A percentile compares a stretch with the other conserved stretches of the same genome.
phyloP scores from a whole-genome alignment of 2,113 vertebrate genomes.

The Rhombomys opimus region DNA sequence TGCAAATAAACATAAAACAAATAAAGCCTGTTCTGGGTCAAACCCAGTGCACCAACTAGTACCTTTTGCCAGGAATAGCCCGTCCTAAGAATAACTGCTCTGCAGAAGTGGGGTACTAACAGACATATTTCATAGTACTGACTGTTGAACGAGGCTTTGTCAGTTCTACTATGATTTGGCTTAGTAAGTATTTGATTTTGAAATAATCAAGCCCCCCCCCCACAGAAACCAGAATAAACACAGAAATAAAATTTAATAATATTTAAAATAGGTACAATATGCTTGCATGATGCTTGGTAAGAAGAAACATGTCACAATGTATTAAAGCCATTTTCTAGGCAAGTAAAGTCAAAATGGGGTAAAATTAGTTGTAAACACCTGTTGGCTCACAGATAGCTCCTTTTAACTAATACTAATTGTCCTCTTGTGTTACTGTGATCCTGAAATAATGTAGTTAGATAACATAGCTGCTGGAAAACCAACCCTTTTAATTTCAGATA shows the following conservation, averaged over 20 bases:
- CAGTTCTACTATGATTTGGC: not conserved
- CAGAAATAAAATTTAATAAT: not conserved
- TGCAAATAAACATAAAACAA: not conserved
- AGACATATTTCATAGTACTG: not conserved
- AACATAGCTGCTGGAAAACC: constrained; percentile 18
- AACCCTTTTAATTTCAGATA: constrained; percentile 20
- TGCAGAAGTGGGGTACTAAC: not conserved
- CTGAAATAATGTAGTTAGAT: constrained; percentile 44
- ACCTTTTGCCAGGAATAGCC: not conserved
- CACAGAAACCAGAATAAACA: not conserved
- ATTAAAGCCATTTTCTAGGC: not conserved
- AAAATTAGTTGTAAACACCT: constrained; percentile 34
- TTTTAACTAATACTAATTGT: constrained; percentile 14
- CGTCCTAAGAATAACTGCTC: not conserved
- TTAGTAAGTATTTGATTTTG: not conserved
- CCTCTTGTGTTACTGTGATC: constrained; percentile 41
- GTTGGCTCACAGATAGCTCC: constrained; percentile 40
- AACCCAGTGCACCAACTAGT: not conserved
- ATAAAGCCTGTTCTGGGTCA: not conserved
- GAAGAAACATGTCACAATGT: not conserved
- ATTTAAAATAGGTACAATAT: constrained; percentile 26
- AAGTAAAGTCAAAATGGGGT: constrained; percentile 35
- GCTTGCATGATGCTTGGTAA: not conserved
- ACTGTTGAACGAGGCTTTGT: constrained; percentile 4
- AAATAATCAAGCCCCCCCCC: constrained; percentile 38